These are phyloP conservation scores for Andrena flavipes DNA, from an alignment of 2,888 invertebrate genomes.

Conservation along the genomic window DNA sequence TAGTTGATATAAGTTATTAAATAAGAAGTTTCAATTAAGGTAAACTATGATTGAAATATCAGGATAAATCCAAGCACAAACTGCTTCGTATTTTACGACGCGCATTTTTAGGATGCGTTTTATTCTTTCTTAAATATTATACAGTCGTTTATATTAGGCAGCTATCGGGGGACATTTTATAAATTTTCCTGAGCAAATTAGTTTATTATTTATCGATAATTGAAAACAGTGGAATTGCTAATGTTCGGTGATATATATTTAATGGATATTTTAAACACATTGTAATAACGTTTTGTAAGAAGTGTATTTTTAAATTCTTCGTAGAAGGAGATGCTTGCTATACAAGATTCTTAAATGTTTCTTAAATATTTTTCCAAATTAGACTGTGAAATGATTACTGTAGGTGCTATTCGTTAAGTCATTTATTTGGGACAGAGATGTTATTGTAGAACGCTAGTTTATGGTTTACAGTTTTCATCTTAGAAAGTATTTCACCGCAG, in stretches of 20 bases:
- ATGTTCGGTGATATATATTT: background rate
- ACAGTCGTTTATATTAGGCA: background rate
- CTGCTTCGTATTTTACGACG: conserved; percentile 42
- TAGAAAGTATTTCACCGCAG: conserved; percentile 14
- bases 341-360: background rate
- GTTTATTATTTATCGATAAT: conserved; percentile 14
- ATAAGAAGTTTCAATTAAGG: background rate
- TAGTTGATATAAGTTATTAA: background rate
- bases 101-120: conserved; percentile 18
- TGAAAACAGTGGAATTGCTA: background rate
- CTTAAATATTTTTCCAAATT: background rate
- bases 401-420: background rate
- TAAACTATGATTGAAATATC: background rate
- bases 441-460: background rate
- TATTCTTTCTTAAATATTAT: conserved; percentile 9
- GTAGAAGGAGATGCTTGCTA: background rate
- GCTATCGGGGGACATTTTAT: background rate
- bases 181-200: background rate
- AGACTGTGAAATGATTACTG: background rate
- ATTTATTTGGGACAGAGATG: background rate
- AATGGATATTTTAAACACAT: no score
- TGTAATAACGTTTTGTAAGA: background rate
- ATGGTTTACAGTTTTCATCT: conserved; percentile 10
- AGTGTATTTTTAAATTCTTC: background rate
- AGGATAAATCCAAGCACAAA: conserved; percentile 15